Evolutionary conservation across 2,797 vertebrate genomes (phyloP).

Genomic region (Sebastes nivosus): DNA sequence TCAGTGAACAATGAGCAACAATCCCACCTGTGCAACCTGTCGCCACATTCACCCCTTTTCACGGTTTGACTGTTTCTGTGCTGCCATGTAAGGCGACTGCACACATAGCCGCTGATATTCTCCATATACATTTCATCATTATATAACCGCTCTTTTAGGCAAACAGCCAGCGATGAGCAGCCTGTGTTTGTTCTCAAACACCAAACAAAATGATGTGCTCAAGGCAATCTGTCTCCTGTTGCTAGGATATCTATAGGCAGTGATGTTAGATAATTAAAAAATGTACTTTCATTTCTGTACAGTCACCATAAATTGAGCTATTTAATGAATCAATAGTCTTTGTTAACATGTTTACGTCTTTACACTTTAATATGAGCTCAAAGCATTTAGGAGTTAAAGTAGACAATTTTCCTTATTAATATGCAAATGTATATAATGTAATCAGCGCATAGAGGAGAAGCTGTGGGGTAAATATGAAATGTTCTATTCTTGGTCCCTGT

Average conservation of each 20-base stretch:
- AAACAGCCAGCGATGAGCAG: constrained; percentile 24
- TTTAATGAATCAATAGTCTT: background rate
- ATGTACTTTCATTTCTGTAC: background rate
- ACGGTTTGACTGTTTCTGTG: background rate
- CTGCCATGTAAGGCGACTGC: background rate
- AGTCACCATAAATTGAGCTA: background rate
- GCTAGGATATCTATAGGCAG: background rate
- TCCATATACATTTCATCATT: constrained; percentile 6
- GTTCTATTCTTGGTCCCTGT: background rate
- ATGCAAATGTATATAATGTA: constrained; percentile 17
- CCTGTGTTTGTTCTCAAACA: background rate
- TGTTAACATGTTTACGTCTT: background rate
- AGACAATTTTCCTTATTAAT: background rate
- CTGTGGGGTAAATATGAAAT: constrained; percentile 1
- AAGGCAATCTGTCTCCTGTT: background rate
- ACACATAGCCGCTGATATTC: background rate
- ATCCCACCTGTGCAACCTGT: background rate
- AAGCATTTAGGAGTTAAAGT: background rate
- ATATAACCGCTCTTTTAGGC: background rate
- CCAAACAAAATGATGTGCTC: background rate
- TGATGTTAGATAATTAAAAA: background rate
- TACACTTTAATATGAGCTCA: background rate
- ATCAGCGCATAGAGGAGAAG: background rate
- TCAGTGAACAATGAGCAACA: constrained; percentile 5
- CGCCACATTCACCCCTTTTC: background rate